phyloP scores from a whole-genome alignment of 2,888 invertebrate genomes.

The Noctua janthina region DNA sequence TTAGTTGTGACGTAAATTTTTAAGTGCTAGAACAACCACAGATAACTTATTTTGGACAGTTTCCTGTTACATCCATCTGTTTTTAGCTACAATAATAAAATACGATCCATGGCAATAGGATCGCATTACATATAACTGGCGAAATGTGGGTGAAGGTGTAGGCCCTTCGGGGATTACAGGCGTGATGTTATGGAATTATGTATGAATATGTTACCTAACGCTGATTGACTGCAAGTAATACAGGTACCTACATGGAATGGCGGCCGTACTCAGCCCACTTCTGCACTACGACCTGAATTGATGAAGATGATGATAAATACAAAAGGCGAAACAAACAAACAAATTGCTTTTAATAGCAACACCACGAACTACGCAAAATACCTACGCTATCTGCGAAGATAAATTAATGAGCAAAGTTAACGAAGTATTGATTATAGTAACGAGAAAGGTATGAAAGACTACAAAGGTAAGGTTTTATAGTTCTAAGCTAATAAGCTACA shows the following conservation, averaged over 20 bases:
- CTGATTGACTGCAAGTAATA: no score
- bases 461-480: conserved; percentile 10
- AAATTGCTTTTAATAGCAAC: background rate
- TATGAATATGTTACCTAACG: no score
- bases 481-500: background rate
- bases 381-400: background rate
- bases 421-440: conserved; percentile 4
- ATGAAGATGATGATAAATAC: background rate
- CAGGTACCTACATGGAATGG: no score
- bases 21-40: background rate
- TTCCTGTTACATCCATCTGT: background rate
- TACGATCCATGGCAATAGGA: background rate
- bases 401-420: conserved; percentile 14
- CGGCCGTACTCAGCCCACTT: background rate
- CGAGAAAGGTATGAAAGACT: background rate
- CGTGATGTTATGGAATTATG: background rate
- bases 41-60: background rate
- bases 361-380: background rate
- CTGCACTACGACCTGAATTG: no score
- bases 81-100: background rate
- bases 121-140: background rate
- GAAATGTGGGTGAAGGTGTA: background rate
- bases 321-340: background rate
- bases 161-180: background rate
- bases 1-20: background rate